Evolutionary conservation across 1,140 invertebrate species (phyloP), one percentile per base, ranked within the genome.

Genomic region (Hyphantria cunea): DNA sequence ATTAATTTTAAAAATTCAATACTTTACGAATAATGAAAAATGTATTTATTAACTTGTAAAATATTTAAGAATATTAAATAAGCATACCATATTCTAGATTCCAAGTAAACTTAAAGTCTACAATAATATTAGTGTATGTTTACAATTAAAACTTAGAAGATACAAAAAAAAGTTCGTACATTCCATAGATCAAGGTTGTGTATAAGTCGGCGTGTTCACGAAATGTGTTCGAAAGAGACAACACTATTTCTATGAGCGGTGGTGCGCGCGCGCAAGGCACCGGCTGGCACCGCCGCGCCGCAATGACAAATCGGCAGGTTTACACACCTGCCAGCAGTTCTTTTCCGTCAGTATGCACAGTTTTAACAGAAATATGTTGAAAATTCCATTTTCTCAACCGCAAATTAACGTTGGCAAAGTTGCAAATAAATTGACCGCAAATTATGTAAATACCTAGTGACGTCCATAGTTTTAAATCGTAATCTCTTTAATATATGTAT

Each of bases 251-350:
- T 14, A 61, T 72, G 15, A 39, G 71, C 47, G 31, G 58, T 32
- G 17, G 15, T 64, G 66, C 63, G 70, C 64, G 61, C 60, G 70
- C 70, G 70, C 70, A 69, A 64, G 70, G 70, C 58, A 73, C 70
- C 6, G 70, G 41, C 67, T 70, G 70, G 70, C 53, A 73, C 70
- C 47, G 62, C 32, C 13, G 25, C 41, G 41, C 25, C 42, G n/a
- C 48, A 37, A 58, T 48, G 55, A 58, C 54, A 56, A 56, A 56
- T 55, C 54, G 47, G 12, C 54, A 56, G 32, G 54, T 54, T 54
- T 54, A 25, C 17, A 25, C 17, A 25, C 17, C 17, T 31, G 41
- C 53, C 25, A 45, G 45, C 53, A 14, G 31, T 13, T 17, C 8
- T 15, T 47, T 34, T 42, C 45, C 53, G 15, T 45, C 53, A 41